Evolutionary conservation across 2,113 vertebrate genomes (phyloP).

Genomic region (Euleptes europaea): DNA sequence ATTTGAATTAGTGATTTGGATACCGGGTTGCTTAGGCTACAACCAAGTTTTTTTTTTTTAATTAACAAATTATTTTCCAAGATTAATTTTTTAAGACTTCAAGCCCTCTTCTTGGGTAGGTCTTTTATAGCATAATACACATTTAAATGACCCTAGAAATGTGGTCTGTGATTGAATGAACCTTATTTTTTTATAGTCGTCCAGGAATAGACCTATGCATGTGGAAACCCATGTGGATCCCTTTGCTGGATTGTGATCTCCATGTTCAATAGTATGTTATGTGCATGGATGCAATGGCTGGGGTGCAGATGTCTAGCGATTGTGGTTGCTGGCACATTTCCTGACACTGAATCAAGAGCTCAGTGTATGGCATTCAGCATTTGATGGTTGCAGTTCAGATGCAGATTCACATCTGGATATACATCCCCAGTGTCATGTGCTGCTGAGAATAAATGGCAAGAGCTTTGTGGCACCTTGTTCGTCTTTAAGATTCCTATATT

Average conservation of each 20-base stretch:
- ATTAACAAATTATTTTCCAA: background rate
- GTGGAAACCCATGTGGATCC: background rate
- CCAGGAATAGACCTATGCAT: background rate
- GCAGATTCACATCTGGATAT: background rate
- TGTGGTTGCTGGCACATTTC: background rate
- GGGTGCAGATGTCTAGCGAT: background rate
- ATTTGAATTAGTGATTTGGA: conserved; percentile 19
- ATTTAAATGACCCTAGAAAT: background rate
- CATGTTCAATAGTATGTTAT: background rate
- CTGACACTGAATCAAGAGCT: background rate
- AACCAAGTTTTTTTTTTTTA: background rate
- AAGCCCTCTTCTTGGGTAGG: background rate
- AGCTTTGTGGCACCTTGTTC: no score
- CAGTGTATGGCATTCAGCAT: background rate
- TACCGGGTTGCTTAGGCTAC: conserved; percentile 10
- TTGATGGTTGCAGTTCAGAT: background rate
- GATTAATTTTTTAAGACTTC: background rate
- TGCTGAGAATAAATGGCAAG: background rate
- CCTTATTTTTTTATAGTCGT: background rate
- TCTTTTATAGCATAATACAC: background rate
- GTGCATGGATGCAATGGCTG: background rate
- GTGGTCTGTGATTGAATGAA: background rate
- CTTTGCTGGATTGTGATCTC: background rate
- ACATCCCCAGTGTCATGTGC: background rate
- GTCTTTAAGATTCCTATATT: no score